Base-by-base conservation (phyloP, 2,888 invertebrate species). In the Ormyrus labotus region DNA sequence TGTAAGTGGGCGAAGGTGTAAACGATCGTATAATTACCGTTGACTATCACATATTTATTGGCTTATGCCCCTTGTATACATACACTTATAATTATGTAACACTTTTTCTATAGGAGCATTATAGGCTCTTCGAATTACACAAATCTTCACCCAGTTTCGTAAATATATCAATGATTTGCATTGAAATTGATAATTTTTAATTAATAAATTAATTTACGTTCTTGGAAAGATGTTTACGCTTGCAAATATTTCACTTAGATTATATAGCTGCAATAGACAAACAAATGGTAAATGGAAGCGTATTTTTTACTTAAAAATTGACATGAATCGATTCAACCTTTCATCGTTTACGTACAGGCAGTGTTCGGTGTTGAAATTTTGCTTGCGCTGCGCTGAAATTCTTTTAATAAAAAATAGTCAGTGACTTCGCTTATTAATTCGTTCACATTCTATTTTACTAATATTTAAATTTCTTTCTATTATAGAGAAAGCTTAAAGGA, bases 11-110 rank as follows among this genome's bases (percentile, higher is more conserved):
- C 85, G 86, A 85, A 86, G 85, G 85, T 87, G 87, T 84, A 84
- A 85, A 86, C 85, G 83, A 85, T 81, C 78, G 83, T 85, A 83
- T 87, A 85, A 86, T 87, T 85, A 87, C 85, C 85, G 85, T 86
- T 85, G 85, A 87, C 86, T 88, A 87, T 88, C 89, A 88, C 89
- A 87, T 85, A 83, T 85, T 86, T 83, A 86, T 87, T 85, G 85
- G 84, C 81, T 82, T 80, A 82, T 81, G 81, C 78, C 72, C 74
- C 76, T 79, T 78, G 70, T 82, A 82, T 83, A 75, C 82, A 78
- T 61, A 63, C 19, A 19, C 19, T 51, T 81, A 83, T 81, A 76
- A 64, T 73, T 75, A 80, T 71, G 79, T 78, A 83, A 77, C 64
- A 80, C 67, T 55, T 77, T 67, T 83, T 70, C 68, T 70, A 78